Base-by-base conservation (phyloP, 2,888 invertebrate species). In the Acholoe squamosa region DNA sequence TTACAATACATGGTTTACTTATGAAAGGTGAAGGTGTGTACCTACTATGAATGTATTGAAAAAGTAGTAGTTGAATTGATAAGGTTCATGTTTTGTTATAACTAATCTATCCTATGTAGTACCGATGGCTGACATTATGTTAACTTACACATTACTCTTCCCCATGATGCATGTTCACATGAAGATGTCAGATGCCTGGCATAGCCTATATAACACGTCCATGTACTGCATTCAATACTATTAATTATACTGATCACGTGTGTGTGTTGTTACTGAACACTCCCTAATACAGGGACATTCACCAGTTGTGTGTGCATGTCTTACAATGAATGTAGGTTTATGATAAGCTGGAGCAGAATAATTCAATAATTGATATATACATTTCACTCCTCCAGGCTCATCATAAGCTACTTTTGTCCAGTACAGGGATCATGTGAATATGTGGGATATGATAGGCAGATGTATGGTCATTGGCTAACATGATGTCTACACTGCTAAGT, bases 201-300 rank as follows among this genome's bases (percentile, higher is more conserved):
- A 25, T 71, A 71, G 71, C 71, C 71, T 71, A 71, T n/a, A n/a
- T 25, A 71, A 28, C 71, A 71, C 71, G 71, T 71, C 71, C 71
- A 25, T 71, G 71, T 71, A 71, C 25, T 25, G 71, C 28, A 71
- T 71, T 71, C 19, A 61, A 25, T 28, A 71, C 7, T n/a, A 61
- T 61, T 19, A 5, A 14, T 71, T 28, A 28, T 71, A 71, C 7
- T 25, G 7, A 71, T 71, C 71, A 71, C 71, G 0, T 71, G 31
- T 71, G 28, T 28, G 19, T 61, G 25, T 25, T 71, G 71, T 5
- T 71, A n/a, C 25, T 71, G 25, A 71, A 25, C 71, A 71, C 71
- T 14, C 71, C 19, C 71, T 28, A 71, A 25, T 0, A n/a, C 19
- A 71, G 28, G 31, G 71, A 19, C 61, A 43, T 22, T n/a, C 28